A percentile compares a stretch with the other conserved stretches of the same genome.
phyloP scores from a whole-genome alignment of 2,113 vertebrate genomes.

The Ancistrus triradiatus region DNA sequence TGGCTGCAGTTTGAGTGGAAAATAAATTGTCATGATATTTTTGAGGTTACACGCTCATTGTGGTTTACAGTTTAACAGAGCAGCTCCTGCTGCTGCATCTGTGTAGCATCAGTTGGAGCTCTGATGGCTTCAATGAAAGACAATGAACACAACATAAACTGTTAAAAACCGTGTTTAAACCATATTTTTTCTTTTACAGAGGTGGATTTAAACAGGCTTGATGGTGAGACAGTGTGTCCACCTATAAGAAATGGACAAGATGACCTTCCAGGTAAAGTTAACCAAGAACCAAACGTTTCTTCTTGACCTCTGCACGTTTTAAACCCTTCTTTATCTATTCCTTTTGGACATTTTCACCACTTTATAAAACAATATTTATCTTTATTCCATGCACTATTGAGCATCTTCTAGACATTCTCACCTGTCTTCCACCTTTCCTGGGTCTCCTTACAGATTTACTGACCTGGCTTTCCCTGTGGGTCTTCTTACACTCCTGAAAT shows the following conservation, averaged over 20 bases:
- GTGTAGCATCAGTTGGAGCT: neutral
- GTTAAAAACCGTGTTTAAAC: no score
- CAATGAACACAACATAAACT: no score
- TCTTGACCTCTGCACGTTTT: no score
- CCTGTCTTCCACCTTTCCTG: no score
- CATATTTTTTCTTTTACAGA: constrained; percentile 50
- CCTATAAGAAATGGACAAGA: constrained; percentile 72
- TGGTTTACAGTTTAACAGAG: neutral
- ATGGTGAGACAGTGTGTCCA: constrained; percentile 71
- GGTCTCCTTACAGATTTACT: no score
- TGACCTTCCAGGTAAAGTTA: constrained; percentile 73
- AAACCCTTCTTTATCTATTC: no score
- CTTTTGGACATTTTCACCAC: neutral
- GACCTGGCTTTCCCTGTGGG: no score
- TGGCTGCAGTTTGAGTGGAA: neutral
- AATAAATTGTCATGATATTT: neutral
- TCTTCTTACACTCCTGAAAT: no score
- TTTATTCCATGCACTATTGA: no score
- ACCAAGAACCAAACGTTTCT: neutral
- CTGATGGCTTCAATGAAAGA: neutral
- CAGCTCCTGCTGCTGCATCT: neutral
- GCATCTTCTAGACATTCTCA: no score
- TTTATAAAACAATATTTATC: no score
- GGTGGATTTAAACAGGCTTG: constrained; percentile 69
- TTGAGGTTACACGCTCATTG: neutral